Evolutionary conservation across 2,797 vertebrate genomes (phyloP).

Genomic region (Myotis myotis): DNA sequence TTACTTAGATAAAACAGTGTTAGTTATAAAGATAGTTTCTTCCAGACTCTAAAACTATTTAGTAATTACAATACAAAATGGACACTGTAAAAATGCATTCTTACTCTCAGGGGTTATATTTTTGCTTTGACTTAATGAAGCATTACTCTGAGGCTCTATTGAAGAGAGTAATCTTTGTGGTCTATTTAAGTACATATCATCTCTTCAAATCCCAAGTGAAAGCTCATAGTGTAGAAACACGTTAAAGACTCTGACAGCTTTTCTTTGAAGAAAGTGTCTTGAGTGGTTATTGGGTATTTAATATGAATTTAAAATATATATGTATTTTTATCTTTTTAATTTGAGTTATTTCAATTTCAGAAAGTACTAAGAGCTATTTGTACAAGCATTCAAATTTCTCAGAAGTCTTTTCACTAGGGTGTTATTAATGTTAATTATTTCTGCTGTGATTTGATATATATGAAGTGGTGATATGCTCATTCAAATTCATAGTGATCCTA

Average conservation of each 20-base stretch:
- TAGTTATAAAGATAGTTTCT: background rate
- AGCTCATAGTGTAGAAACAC: background rate
- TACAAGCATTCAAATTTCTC: background rate
- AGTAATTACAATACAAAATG: background rate
- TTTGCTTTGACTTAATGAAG: background rate
- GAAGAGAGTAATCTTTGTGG: background rate
- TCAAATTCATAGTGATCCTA: background rate
- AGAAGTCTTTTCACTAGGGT: background rate
- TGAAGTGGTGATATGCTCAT: background rate
- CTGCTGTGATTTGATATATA: background rate
- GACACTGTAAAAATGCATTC: background rate
- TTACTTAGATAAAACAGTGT: constrained; percentile 3
- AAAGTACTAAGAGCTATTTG: background rate
- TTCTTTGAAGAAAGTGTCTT: background rate
- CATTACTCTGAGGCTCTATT: background rate
- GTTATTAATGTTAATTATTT: constrained; percentile 2
- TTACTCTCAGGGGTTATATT: background rate
- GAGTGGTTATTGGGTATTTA: background rate
- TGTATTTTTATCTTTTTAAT: constrained; percentile 26
- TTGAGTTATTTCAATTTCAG: constrained; percentile 35
- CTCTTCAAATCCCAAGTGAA: constrained; percentile 23
- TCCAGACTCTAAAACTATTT: background rate
- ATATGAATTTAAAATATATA: background rate
- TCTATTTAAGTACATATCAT: constrained; percentile 11
- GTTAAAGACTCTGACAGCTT: background rate